Conservation (phyloP, 1,140 invertebrate species). For the Bombus waltoni region DNA sequence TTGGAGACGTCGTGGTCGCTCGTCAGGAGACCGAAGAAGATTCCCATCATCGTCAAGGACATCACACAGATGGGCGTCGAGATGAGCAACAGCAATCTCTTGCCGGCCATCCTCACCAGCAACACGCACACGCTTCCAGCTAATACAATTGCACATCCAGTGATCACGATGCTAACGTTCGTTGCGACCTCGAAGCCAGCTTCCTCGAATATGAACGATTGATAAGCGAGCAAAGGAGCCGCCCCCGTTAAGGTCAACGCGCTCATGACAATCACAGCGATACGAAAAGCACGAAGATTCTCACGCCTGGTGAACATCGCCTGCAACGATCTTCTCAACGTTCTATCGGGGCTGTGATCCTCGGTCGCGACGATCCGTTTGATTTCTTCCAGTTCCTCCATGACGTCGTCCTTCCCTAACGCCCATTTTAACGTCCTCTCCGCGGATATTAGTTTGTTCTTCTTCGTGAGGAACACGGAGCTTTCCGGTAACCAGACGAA, state of each 20-base stretch:
- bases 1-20: constrained; percentile 77
- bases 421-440: constrained; percentile 85
- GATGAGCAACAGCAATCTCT: constrained; percentile 88
- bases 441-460: constrained; percentile 81
- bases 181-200: constrained; percentile 88
- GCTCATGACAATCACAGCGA: constrained; percentile 89
- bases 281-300: constrained; percentile 87
- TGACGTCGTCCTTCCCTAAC: constrained; percentile 84
- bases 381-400: constrained; percentile 84
- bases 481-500: constrained; percentile 83
- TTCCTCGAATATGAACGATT: constrained; percentile 88
- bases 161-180: constrained; percentile 88
- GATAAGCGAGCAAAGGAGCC: constrained; percentile 93
- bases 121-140: constrained; percentile 87
- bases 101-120: constrained; percentile 89
- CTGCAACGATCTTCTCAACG: constrained; percentile 72
- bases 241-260: constrained; percentile 92
- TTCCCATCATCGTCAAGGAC: constrained; percentile 84
- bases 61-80: constrained; percentile 86
- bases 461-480: constrained; percentile 78
- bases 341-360: constrained; percentile 77
- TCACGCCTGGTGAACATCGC: constrained; percentile 84
- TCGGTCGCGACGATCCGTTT: constrained; percentile 84
- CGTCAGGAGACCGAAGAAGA: constrained; percentile 85
- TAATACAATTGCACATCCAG: constrained; percentile 90